Percentiles rank a stretch among this genome's conserved stretches.
Conservation (phyloP, 2,888 invertebrate genomes). For the Myathropa florea region DNA sequence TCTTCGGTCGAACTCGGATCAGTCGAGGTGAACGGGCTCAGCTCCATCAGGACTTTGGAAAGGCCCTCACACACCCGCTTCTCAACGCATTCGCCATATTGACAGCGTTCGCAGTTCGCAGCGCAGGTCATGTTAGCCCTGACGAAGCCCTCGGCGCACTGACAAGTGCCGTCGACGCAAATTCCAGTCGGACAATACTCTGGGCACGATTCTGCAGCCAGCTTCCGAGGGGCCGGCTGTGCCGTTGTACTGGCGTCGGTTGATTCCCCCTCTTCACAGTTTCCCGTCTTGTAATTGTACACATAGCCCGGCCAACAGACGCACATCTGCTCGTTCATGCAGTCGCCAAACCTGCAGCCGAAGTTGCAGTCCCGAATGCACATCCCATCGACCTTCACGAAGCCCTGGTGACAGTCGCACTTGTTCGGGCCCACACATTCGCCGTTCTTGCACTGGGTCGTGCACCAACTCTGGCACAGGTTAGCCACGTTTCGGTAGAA, state of each 20-base stretch:
- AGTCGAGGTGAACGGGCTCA: no score
- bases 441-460: slow-evolving; percentile 73
- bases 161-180: slow-evolving; percentile 82
- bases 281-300: slow-evolving; percentile 21
- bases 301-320: slow-evolving; percentile 75
- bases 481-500: slow-evolving; percentile 74
- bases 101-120: not conserved
- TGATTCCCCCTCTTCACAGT: not conserved
- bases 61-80: not conserved
- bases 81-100: slow-evolving; percentile 9
- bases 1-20: not conserved
- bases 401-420: slow-evolving; percentile 79
- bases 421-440: slow-evolving; percentile 77
- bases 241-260: not conserved
- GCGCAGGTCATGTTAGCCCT: not conserved
- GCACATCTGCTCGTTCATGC: slow-evolving; percentile 74
- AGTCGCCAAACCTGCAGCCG: slow-evolving; percentile 74
- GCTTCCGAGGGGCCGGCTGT: slow-evolving; percentile 64
- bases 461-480: slow-evolving; percentile 50
- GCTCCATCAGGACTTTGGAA: not conserved
- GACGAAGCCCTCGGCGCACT: slow-evolving; percentile 77
- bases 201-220: slow-evolving; percentile 75
- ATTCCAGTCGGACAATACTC: slow-evolving; percentile 76
- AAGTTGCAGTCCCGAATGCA: slow-evolving; percentile 69
- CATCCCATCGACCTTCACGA: slow-evolving; percentile 51